These are phyloP conservation scores for Acanthurus lineatus DNA, from an alignment of 2,797 vertebrate genomes.

Conservation along the genomic window DNA sequence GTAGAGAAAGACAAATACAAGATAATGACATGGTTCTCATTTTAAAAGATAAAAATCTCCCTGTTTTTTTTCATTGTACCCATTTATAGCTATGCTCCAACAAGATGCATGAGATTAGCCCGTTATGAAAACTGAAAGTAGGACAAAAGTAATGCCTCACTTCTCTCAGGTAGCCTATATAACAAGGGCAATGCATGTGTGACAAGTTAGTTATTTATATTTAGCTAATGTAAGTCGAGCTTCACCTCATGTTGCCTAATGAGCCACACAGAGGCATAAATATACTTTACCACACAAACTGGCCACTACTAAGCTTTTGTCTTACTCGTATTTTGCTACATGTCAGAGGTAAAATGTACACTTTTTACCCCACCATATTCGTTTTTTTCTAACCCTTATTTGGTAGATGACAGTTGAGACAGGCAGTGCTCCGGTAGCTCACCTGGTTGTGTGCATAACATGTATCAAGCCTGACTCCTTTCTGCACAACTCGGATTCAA, in stretches of 20 bases:
- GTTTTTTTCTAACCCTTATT: background rate
- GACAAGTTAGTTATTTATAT: constrained; percentile 33
- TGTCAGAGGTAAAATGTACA: background rate
- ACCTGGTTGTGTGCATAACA: too few relatives aligned
- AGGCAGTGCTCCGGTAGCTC: background rate
- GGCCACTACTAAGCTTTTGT: background rate
- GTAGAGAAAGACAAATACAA: background rate
- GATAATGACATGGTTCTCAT: background rate
- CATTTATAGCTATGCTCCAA: constrained; percentile 31
- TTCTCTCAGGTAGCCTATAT: constrained; percentile 29
- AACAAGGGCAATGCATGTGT: constrained; percentile 27
- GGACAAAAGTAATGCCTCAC: constrained; percentile 51
- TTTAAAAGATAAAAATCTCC: constrained; percentile 17
- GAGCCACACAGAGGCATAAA: background rate
- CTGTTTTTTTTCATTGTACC: constrained; percentile 19
- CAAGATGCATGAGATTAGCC: constrained; percentile 44
- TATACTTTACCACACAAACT: background rate
- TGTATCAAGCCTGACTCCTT: too few relatives aligned
- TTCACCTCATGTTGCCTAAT: background rate
- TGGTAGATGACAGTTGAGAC: background rate
- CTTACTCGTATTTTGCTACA: background rate
- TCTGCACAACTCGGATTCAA: too few relatives aligned
- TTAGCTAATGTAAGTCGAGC: constrained; percentile 29
- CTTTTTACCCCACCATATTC: background rate
- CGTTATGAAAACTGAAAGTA: constrained; percentile 53